Conservation (phyloP, 2,113 vertebrate species). For the Phalacrocorax pelagicus region DNA sequence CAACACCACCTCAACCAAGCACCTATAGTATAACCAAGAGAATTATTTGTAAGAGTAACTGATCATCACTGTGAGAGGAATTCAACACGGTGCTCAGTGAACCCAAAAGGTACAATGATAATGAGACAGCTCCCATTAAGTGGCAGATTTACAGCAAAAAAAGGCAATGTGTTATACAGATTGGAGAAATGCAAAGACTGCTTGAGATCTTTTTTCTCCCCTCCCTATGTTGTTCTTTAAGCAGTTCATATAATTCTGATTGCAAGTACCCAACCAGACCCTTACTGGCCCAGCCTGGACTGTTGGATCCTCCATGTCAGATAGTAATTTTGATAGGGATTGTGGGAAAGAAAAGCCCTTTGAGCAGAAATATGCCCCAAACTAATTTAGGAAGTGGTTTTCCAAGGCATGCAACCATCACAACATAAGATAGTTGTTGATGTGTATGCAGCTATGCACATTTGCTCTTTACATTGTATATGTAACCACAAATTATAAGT, state of each 20-base stretch:
- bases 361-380: not conserved
- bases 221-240: not conserved
- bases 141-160: not conserved
- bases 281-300: not conserved
- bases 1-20: not conserved
- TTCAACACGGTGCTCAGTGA: not conserved
- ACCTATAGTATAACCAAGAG: not conserved
- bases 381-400: not conserved
- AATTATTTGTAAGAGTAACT: not conserved
- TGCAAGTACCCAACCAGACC: not conserved
- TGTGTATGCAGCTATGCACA: not conserved
- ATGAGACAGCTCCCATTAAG: not conserved
- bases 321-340: not conserved
- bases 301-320: not conserved
- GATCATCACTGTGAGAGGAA: not conserved
- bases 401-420: not conserved
- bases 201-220: not conserved
- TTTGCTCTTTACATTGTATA: not conserved
- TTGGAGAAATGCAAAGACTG: not conserved
- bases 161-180: not conserved
- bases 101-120: not conserved
- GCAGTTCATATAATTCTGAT: not conserved
- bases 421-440: not conserved
- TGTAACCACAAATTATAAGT: not conserved
- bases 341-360: not conserved